Evolutionary conservation across 2,113 vertebrate species (phyloP).

Genomic region (Callithrix jacchus): DNA sequence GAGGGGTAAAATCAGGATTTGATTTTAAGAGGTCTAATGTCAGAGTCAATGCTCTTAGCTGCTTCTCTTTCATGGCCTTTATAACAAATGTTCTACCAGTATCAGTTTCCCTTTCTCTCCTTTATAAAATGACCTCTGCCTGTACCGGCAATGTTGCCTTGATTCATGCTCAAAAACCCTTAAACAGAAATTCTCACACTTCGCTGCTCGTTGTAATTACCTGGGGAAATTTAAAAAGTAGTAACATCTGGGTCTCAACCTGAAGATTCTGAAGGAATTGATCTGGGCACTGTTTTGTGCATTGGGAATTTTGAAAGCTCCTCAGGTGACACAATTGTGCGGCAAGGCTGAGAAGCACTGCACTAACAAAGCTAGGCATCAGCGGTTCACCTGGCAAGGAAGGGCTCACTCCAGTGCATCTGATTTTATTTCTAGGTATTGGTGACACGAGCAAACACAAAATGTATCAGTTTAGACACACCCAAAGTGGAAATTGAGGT

Average conservation of each 20-base stretch:
- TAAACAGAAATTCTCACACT: neutral
- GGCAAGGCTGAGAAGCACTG: accelerated
- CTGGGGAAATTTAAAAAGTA: neutral
- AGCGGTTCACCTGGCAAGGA: neutral
- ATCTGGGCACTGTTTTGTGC: neutral
- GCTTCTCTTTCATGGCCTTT: neutral
- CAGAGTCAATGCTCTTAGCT: neutral
- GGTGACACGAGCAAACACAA: neutral
- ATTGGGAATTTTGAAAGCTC: neutral
- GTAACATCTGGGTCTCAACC: neutral
- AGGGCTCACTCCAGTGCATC: neutral
- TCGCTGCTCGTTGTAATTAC: neutral
- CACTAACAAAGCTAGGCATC: neutral
- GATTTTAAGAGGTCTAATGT: neutral
- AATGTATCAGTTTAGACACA: neutral
- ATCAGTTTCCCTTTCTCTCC: neutral
- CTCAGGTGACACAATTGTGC: neutral
- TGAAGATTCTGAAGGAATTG: neutral
- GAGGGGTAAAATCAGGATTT: neutral
- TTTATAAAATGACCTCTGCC: neutral
- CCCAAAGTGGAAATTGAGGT: neutral
- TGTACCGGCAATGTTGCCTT: neutral
- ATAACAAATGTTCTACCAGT: neutral
- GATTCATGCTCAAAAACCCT: neutral
- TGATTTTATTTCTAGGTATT: neutral